Base-by-base conservation (phyloP, 1,140 invertebrate species). In the Hyles vespertilio region DNA sequence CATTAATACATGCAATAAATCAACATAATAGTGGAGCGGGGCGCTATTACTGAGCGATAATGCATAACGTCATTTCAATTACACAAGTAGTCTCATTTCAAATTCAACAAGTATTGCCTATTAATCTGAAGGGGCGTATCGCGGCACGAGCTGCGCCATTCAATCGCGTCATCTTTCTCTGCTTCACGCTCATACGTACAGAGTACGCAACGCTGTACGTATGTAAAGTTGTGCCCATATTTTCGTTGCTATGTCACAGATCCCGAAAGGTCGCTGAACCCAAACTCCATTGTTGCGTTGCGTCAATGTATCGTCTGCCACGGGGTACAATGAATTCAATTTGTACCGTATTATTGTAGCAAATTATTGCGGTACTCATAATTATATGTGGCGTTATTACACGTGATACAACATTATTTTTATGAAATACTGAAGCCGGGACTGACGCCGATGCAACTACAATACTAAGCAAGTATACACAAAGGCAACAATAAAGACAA, bases 171-270 rank as follows among this genome's bases (percentile, higher is more conserved):
- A 83, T 77, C 69, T 63, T 32, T 56, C 32, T 47, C 51, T 32
- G 45, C 59, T 52, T 47, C 33, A 43, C 51, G 22, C 58, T 56
- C 6, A 48, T 71, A 69, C 61, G 22, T 22, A 22, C 32, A 45
- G 58, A 65, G 67, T 72, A 73, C 72, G 72, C 72, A 77, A 73
- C 59, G 69, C 68, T 62, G 40, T 55, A 67, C 60, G 67, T 76
- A 68, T 74, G 69, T 62, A 73, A 64, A 70, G 70, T 65, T 87
- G 80, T 84, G 79, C 80, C 80, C 81, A 84, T 86, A 87, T 86
- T 87, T 87, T 87, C 81, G 78, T 77, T 70, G 74, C 81, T 77
- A 81, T 86, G 83, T 88, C 85, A 88, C 81, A 84, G 78, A 80
- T 84, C 76, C 75, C 72, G 63, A 81, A 84, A 88, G 83, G 85